Evolutionary conservation across 2,113 vertebrate species (phyloP).

Genomic region (Siphamia tubifer): DNA sequence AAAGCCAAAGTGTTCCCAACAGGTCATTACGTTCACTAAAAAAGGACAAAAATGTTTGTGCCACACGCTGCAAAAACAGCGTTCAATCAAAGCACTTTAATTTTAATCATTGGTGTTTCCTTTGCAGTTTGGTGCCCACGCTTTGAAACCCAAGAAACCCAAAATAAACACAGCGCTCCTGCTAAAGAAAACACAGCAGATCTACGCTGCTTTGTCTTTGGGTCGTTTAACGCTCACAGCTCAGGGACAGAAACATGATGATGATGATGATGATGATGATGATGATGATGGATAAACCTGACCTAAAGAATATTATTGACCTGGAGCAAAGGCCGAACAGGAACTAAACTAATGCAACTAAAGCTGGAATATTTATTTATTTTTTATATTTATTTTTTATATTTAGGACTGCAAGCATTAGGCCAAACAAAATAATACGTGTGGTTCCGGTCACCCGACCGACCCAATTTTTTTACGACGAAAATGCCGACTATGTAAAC

Average conservation of each 20-base stretch:
- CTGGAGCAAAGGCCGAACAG: too few species aligned
- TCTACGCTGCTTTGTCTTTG: conserved; percentile 55
- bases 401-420: too few species aligned
- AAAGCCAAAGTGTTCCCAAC: conserved; percentile 44
- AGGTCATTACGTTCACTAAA: conserved; percentile 58
- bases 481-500: too few species aligned
- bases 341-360: too few species aligned
- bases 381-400: too few species aligned
- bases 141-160: conserved; percentile 80
- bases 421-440: too few species aligned
- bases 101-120: conserved; percentile 75
- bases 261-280: too few species aligned
- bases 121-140: conserved; percentile 68
- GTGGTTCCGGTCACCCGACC: too few species aligned
- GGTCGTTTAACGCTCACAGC: conserved; percentile 5
- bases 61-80: conserved; percentile 73
- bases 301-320: too few species aligned
- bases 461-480: too few species aligned
- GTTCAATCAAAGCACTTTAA: conserved; percentile 73
- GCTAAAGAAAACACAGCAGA: conserved; percentile 71
- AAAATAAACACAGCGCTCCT: conserved; percentile 75
- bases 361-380: too few species aligned
- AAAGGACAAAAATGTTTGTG: conserved; percentile 76
- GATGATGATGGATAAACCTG: too few species aligned
- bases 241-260: not conserved